Conservation (phyloP, 2,797 vertebrate genomes). For the Bradypodion ventrale region DNA sequence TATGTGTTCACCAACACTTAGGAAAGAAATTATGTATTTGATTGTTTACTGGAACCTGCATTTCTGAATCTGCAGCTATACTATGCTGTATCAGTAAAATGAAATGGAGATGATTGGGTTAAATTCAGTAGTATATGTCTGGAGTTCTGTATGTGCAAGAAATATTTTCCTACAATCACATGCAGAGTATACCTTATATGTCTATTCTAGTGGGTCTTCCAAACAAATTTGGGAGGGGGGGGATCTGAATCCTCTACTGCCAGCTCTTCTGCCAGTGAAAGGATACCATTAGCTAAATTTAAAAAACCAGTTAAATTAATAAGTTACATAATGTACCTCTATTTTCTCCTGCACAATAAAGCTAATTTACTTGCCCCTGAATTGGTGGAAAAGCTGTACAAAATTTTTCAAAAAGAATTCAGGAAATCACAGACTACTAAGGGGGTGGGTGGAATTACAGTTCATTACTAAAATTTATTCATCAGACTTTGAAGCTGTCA, state of each 20-base stretch:
- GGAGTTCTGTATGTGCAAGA: background rate
- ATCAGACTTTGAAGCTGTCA: slow-evolving; percentile 19
- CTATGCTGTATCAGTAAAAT: background rate
- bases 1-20: too few relatives aligned
- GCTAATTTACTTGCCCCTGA: background rate
- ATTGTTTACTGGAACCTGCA: too few relatives aligned
- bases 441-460: background rate
- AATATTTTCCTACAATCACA: too few relatives aligned
- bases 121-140: background rate
- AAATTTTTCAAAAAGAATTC: background rate
- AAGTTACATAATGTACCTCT: background rate
- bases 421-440: background rate
- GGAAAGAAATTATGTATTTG: too few relatives aligned
- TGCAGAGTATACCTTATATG: background rate
- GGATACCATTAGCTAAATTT: too few relatives aligned
- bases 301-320: too few relatives aligned
- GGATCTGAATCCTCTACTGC: background rate
- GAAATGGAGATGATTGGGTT: background rate
- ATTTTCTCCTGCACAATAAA: background rate
- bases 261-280: too few relatives aligned
- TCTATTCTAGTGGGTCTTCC: background rate
- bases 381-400: background rate
- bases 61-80: too few relatives aligned
- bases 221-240: too few relatives aligned
- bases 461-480: slow-evolving; percentile 12